A percentile compares a stretch with the other conserved stretches of the same genome.
Evolutionary conservation across 2,888 invertebrate genomes (phyloP).

Genomic region (Acanthosepion pharaonis): DNA sequence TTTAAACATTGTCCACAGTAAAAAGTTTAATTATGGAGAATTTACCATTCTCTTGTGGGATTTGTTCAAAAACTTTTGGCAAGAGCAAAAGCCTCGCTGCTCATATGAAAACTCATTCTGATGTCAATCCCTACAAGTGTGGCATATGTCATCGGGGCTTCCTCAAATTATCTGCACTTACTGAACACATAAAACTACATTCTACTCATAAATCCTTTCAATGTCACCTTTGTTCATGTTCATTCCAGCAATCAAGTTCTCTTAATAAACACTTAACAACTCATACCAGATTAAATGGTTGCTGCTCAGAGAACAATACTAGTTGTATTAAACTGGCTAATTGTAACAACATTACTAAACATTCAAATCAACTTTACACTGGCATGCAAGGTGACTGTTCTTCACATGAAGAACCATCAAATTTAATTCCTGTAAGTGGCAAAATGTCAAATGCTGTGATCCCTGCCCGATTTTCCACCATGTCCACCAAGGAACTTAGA

Average conservation of each 20-base stretch:
- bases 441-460: neutral
- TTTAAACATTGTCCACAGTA: neutral
- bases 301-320: neutral
- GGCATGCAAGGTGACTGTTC: neutral
- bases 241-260: neutral
- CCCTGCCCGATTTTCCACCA: neutral
- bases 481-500: neutral
- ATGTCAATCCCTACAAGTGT: slow-evolving; percentile 44
- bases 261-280: neutral
- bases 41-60: neutral
- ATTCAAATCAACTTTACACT: neutral
- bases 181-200: slow-evolving; percentile 24
- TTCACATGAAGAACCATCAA: neutral
- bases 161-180: neutral
- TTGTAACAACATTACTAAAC: neutral
- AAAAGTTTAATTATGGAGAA: neutral
- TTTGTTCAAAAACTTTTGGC: slow-evolving; percentile 4
- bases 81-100: neutral
- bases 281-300: neutral
- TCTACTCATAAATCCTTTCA: neutral
- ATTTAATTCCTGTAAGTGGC: neutral
- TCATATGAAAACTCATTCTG: slow-evolving; percentile 33
- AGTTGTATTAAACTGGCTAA: neutral
- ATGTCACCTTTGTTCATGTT: slow-evolving; percentile 24
- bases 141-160: slow-evolving; percentile 24